Percentiles rank a stretch among this genome's conserved stretches.
These are phyloP conservation scores for Himalopsyche japonica DNA, from an alignment of 2,888 invertebrate species.

Conservation along the genomic window DNA sequence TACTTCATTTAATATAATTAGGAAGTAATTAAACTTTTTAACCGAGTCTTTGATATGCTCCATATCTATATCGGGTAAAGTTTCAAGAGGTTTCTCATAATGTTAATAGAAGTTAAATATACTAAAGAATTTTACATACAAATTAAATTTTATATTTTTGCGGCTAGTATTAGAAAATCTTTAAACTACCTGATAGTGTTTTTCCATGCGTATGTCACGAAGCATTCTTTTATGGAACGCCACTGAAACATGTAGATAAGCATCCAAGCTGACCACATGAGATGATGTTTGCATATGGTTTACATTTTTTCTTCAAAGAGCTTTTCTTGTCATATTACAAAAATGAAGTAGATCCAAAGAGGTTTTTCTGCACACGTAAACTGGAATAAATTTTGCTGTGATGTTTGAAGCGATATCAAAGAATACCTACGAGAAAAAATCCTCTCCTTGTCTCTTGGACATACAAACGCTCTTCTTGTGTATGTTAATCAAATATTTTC, in stretches of 20 bases:
- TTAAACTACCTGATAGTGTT: too few relatives aligned
- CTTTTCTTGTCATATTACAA: conserved; percentile 1
- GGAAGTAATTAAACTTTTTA: too few relatives aligned
- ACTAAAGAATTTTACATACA: too few relatives aligned
- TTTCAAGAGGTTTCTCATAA: too few relatives aligned
- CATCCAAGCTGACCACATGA: conserved; percentile 18
- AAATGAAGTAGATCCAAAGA: background rate
- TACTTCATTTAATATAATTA: too few relatives aligned
- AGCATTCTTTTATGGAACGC: background rate
- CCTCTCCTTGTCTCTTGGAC: background rate
- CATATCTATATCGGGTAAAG: too few relatives aligned
- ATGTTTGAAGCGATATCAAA: conserved; percentile 19
- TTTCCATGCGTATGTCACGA: too few relatives aligned
- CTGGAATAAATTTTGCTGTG: conserved; percentile 10
- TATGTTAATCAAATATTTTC: background rate
- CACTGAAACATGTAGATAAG: background rate
- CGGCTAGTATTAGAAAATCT: too few relatives aligned
- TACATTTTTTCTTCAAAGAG: conserved; percentile 16
- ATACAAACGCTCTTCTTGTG: background rate
- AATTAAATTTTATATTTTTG: too few relatives aligned
- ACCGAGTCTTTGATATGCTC: too few relatives aligned
- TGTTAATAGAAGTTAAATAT: too few relatives aligned
- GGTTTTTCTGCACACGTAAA: background rate
- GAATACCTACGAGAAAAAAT: background rate
- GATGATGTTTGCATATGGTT: conserved; percentile 26